Evolutionary conservation across 2,113 vertebrate genomes (phyloP), one percentile per base, ranked within the genome.

Genomic region (Epinephelus lanceolatus): DNA sequence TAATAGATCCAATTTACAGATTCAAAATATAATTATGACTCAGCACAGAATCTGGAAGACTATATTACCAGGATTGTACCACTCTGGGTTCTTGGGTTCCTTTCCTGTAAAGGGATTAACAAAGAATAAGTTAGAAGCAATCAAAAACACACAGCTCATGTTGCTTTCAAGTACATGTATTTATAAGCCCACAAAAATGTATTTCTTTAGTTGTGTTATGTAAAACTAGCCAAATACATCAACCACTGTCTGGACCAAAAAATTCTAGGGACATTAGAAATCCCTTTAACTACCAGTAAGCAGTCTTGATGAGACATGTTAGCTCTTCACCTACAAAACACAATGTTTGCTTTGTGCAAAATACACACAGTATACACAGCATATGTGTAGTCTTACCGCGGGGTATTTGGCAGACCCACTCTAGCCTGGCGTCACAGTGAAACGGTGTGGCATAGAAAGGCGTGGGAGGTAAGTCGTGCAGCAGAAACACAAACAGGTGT

Each of bases 351-450:
- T 75, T 60, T 15, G 18, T n/a, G 45, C 60, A 17, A 37, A 37
- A 37, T 37, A 37, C 33, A 30, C 33, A 55, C 19, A 37, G 33
- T 37, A 27, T 17, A 59, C 62, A 61, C n/a, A 21, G 4, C 1
- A 1, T 6, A 17, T 2, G 23, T 63, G 52, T 68, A 4, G 18
- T 45, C 86, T 96, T 94, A 98, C 98, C 98, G 85, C 97, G 96
- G 55, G 97, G 95, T 81, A 99, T 96, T 91, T 99, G 98, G 90
- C 98, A 99, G 73, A 96, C 96, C 97, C 97, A 99, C 86, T 99
- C 98, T 23, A 99, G 95, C 74, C 85, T 93, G 62, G 94, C 95
- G 17, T 97, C 97, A 88, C 98, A 99, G 83, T 97, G 96, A 87
- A 99, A 98, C 25, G 97, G 97, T 5, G 89, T 96, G 83, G 97